Evolutionary conservation across 2,888 invertebrate species (phyloP), one percentile per base, ranked within the genome.

Genomic region (Epinotia ramella): DNA sequence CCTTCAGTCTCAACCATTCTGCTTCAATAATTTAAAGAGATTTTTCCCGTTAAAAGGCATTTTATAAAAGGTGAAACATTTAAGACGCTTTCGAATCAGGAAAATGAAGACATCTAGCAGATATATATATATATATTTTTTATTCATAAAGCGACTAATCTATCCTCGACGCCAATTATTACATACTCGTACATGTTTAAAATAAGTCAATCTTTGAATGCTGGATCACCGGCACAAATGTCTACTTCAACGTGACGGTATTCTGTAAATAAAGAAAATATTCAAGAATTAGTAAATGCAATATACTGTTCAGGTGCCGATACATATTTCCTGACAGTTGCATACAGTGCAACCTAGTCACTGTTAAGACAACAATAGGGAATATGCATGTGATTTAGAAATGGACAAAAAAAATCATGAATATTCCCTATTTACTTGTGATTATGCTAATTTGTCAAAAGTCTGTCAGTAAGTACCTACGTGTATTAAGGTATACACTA

Each of bases 211-310:
- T 46, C 59, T 46, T 59, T 20, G 16, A 69, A 18, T n/a, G 16
- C 69, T 28, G 59, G 24, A 60, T 28, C 59, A 12, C 69, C 69
- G 59, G 69, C 69, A 60, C 62, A 71, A 53, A 71, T 20, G 20
- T 63, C 62, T 56, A 63, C 63, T 71, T 62, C 71, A 11, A 71
- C 69, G 69, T 69, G 69, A n/a, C 69, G 69, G 60, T 11, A 69
- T 44, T 69, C 69, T 69, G 69, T 12, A 60, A 69, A 28, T 5
- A 56, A 57, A 57, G 7, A 46, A n/a, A 44, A 44, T 13, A 28
- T 6, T 33, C 33, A 16, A 16, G 2, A 49, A 53, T 53, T 53
- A 53, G 49, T 49, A 4, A 13, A 49, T 49, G 13, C 16, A 16
- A 6, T 1, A 16, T 49, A 16, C 16, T 16, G 16, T 49, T 40